phyloP scores from a whole-genome alignment of 1,140 invertebrate genomes.

The Diorhabda elongata region DNA sequence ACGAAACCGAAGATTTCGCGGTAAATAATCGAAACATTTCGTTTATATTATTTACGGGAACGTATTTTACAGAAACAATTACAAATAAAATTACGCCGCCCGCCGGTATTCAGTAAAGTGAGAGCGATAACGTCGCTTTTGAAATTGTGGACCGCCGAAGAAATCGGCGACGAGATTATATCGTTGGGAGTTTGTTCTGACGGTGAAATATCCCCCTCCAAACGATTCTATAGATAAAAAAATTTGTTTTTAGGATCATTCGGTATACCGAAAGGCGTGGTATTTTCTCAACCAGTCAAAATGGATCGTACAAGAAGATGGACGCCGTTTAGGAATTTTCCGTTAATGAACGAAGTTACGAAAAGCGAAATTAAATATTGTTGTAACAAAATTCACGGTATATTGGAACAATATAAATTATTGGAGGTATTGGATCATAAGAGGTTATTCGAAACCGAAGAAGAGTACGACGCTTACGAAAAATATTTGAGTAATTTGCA shows the following conservation, averaged over 20 bases:
- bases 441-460: not conserved
- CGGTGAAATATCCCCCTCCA: slow-evolving; percentile 38
- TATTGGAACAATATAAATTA: not conserved
- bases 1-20: slow-evolving; percentile 30
- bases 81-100: slow-evolving; percentile 24
- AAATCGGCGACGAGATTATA: slow-evolving; percentile 43
- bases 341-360: slow-evolving; percentile 28
- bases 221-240: too few relatives aligned
- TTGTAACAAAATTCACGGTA: not conserved
- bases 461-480: not conserved
- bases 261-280: slow-evolving; percentile 47
- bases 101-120: slow-evolving; percentile 44
- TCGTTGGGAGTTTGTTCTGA: slow-evolving; percentile 49
- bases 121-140: slow-evolving; percentile 45
- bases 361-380: slow-evolving; percentile 20
- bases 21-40: slow-evolving; percentile 4
- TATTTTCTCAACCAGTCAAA: slow-evolving; percentile 51
- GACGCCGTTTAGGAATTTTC: slow-evolving; percentile 45
- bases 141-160: slow-evolving; percentile 48
- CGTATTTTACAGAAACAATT: slow-evolving; percentile 21
- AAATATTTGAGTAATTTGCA: not conserved
- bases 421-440: not conserved
- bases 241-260: slow-evolving; percentile 45
- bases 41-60: not conserved
- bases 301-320: slow-evolving; percentile 45